Base-by-base conservation (phyloP, 2,113 vertebrate genomes). In the Oenanthe melanoleuca region DNA sequence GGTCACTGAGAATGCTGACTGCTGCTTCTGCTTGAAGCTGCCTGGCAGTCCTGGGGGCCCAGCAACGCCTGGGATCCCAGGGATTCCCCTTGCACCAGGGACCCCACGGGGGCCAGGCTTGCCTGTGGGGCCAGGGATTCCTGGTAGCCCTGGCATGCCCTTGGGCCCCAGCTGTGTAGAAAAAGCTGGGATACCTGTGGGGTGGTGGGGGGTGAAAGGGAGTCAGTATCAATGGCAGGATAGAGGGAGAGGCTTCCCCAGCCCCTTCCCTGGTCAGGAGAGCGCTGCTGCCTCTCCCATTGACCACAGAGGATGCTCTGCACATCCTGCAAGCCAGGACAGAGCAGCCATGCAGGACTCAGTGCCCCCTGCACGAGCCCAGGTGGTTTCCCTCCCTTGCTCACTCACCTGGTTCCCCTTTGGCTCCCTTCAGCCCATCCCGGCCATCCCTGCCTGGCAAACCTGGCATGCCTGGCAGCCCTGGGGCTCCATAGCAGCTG, bases 361-460 rank as follows among this genome's bases (percentile, higher is more conserved):
- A 3, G 1, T 15, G 18, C 0, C 17, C 5, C 2, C 12, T 66
- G 63, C 38, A 42, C 9, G 52, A 86, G 16, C 49, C 19, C 20
- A 0, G 3, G 2, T 29, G 12, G 7, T 50, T 72, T 21, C 18
- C 31, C 49, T 67, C 53, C 53, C 15, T 33, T 33, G 22, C 23
- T 47, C 23, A 95, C 95, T 98, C 95, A 98, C 98, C 98, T 97
- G 97, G 97, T 24, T 98, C 98, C 1, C 98, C 98, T 96, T 98
- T 98, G 83, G 97, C 90, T 91, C 98, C 98, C 38, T 86, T 97
- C 40, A 91, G 61, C 29, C 99, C 99, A 6, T 99, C 97, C 2
- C 98, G 94, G 9, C 99, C 99, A 14, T 99, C 99, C 89, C 94
- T 98, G 61, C 99, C 99, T 0, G 98, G 98, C 8, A 97, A 8